Percentiles rank a stretch among this genome's conserved stretches.
These are phyloP conservation scores for chimpanzee (Pan troglodytes) DNA, from an alignment of 2,113 vertebrate genomes.

Conservation along the genomic window NHGRI_mPanTro3-v2.1_pri NC_072417.2:96204501-96205000, in stretches of 20 bases:
- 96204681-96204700: neutral
- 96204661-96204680: neutral
- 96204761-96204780: constrained; percentile 80
- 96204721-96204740: neutral
- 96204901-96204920: constrained; percentile 61
- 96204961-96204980: constrained; percentile 66
- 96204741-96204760: neutral
- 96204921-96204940: neutral
- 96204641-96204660: neutral
- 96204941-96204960: neutral
- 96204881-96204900: constrained; percentile 84
- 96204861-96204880: constrained; percentile 84
- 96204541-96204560: constrained; percentile 70
- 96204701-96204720: accelerated
- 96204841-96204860: constrained; percentile 80
- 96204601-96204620: constrained; percentile 73
- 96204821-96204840: constrained; percentile 84
- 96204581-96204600: constrained; percentile 57
- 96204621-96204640: neutral
- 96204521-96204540: constrained; percentile 41
- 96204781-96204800: constrained; percentile 88
- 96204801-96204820: constrained; percentile 83
- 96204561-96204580: constrained; percentile 75
- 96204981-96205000: neutral
- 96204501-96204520: constrained; percentile 55